Conservation (phyloP, 2,113 vertebrate genomes). For the Caracal caracal region DNA sequence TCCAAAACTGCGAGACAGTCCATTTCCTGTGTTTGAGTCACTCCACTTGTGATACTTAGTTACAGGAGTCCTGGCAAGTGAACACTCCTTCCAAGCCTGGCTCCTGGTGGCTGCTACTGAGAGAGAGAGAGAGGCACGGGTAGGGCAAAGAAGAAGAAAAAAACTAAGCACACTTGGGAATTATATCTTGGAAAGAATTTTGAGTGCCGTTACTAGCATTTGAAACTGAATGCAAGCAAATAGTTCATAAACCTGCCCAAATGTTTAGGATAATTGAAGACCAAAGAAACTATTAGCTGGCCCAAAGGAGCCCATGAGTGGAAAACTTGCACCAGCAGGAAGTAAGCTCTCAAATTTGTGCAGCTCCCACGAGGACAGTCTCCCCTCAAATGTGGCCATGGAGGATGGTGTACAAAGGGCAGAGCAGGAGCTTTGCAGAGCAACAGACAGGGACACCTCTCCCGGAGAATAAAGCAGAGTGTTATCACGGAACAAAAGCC, state of each 20-base stretch:
- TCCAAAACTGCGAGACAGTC: not conserved
- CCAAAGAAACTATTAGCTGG: not conserved
- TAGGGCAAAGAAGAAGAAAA: not conserved
- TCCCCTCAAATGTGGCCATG: not conserved
- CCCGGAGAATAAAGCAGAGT: not conserved
- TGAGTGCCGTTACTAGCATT: not conserved
- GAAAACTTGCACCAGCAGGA: not conserved
- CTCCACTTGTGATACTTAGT: not conserved
- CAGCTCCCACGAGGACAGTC: not conserved
- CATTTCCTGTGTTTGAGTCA: not conserved
- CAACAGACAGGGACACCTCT: not conserved
- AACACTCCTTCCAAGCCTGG: not conserved
- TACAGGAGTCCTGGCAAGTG: not conserved
- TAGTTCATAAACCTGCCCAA: not conserved
- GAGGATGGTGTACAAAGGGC: not conserved
- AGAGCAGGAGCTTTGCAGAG: not conserved
- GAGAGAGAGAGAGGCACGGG: not conserved
- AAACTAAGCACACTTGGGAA: not conserved
- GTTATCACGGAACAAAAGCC: rapidly evolving
- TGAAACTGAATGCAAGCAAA: not conserved
- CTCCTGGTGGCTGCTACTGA: not conserved
- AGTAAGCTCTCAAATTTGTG: no score
- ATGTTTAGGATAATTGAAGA: not conserved
- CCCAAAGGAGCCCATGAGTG: not conserved
- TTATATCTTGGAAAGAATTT: not conserved